Base-by-base conservation (phyloP, 2,888 invertebrate genomes). In the Pomacea canaliculata region DNA sequence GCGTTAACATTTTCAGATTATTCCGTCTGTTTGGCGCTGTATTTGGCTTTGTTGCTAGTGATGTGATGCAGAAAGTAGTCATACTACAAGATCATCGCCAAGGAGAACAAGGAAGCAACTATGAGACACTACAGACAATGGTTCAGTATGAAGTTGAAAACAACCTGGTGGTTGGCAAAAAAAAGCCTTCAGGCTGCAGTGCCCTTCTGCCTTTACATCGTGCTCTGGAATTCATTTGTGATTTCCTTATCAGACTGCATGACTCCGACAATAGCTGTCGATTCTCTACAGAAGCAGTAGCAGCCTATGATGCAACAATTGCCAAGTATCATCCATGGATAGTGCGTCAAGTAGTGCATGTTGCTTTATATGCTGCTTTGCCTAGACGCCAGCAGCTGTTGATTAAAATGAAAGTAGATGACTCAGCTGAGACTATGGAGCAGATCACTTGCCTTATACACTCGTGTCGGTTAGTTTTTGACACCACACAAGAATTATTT, bases 201-300 rank as follows among this genome's bases (percentile, higher is more conserved):
- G 98, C 98, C 7, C 92, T 98, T 87, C 92, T 98, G 56, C 93
- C 97, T 83, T 92, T 98, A 75, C 97, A 98, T 90, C 93, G 98
- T 90, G 97, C 97, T 16, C 92, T 98, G 88, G 97, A 96, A 91
- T 98, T 98, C 91, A 96, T 98, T 79, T 93, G 95, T 81, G 93
- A 94, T 82, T 97, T 98, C 90, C 92, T 98, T 83, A 93, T 93
- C 80, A 93, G 94, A 81, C 90, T 97, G 16, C 76, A 81, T 48
- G 80, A 81, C 92, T 85, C 86, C 71, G 80, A 82, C 8, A 85
- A 85, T 69, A 83, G 84, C 89, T 92, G 81, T 18, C 86, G 81
- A 63, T 81, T 85, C 23, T 84, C 87, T 0, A 71, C 78, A 7
- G 83, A 84, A 23, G 97, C 97, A 85, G 94, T 95, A 85, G 93